Percentiles rank a stretch among this genome's conserved stretches.
Evolutionary conservation across 2,113 vertebrate species (phyloP).

Genomic region (Gymnorhina tibicen): DNA sequence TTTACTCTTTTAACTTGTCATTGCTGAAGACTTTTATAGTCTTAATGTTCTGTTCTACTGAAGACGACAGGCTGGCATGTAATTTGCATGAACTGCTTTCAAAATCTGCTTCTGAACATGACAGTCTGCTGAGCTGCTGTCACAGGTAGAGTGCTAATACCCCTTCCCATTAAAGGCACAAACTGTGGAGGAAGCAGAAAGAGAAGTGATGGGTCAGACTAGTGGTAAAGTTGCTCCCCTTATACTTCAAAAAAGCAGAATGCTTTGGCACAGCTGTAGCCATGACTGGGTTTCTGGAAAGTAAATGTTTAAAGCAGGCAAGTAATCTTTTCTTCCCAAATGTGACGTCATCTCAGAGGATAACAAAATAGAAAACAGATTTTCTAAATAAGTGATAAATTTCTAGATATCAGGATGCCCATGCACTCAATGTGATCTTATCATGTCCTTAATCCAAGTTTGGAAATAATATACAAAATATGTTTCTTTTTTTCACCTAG

Average conservation of each 20-base stretch:
- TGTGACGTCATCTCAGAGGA: background rate
- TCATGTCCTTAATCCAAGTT: background rate
- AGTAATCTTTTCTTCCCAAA: background rate
- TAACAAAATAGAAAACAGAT: background rate
- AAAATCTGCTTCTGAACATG: conserved; percentile 47
- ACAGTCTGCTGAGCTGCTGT: conserved; percentile 37
- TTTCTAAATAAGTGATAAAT: background rate
- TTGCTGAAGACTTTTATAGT: background rate
- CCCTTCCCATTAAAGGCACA: background rate
- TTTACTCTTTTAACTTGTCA: conserved; percentile 11
- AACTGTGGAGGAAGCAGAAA: background rate
- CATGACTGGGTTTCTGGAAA: background rate
- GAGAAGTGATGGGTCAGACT: background rate
- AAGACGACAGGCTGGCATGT: background rate
- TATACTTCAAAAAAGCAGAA: background rate
- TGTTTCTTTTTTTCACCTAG: background rate
- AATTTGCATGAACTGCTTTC: conserved; percentile 52
- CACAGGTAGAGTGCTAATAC: conserved; percentile 13
- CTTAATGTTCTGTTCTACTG: background rate
- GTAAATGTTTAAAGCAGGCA: background rate
- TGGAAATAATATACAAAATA: background rate
- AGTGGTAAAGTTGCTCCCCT: background rate
- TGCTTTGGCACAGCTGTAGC: background rate
- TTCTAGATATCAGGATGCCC: background rate
- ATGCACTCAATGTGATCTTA: background rate